These are phyloP conservation scores for Podarcis cretensis DNA, from an alignment of 2,113 vertebrate genomes.

Conservation along the genomic window DNA sequence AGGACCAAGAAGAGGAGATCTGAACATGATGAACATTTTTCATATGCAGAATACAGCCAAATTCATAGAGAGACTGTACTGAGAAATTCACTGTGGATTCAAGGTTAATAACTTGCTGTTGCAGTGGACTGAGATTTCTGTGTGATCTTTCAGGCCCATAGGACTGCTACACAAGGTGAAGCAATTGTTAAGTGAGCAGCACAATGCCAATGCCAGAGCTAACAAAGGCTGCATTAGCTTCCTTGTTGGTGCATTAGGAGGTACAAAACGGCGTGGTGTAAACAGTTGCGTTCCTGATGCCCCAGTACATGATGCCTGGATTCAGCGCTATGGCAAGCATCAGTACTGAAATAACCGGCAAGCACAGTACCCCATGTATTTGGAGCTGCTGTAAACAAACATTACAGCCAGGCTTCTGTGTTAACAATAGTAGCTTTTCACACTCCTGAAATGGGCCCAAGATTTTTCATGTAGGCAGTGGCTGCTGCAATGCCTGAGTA, in stretches of 20 bases:
- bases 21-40: constrained; percentile 6
- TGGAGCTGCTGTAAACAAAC: accelerated
- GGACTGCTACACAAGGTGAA: not conserved
- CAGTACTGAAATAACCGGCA: not conserved
- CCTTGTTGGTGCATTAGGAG: not conserved
- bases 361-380: not conserved
- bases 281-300: not conserved
- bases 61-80: not conserved
- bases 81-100: not conserved
- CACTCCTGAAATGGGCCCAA: not conserved
- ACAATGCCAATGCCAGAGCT: not conserved
- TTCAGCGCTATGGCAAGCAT: not conserved
- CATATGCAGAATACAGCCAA: constrained; percentile 34
- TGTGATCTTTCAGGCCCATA: not conserved
- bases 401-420: not conserved
- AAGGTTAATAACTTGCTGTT: not conserved
- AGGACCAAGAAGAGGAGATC: not conserved
- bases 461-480: not conserved
- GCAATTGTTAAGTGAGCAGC: not conserved
- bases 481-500: not conserved
- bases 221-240: not conserved
- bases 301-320: not conserved
- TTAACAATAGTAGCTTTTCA: accelerated
- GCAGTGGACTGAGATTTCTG: not conserved
- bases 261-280: not conserved